These are phyloP conservation scores for Harpagoxenus sublaevis DNA, from an alignment of 2,888 invertebrate genomes.

Conservation along the genomic window DNA sequence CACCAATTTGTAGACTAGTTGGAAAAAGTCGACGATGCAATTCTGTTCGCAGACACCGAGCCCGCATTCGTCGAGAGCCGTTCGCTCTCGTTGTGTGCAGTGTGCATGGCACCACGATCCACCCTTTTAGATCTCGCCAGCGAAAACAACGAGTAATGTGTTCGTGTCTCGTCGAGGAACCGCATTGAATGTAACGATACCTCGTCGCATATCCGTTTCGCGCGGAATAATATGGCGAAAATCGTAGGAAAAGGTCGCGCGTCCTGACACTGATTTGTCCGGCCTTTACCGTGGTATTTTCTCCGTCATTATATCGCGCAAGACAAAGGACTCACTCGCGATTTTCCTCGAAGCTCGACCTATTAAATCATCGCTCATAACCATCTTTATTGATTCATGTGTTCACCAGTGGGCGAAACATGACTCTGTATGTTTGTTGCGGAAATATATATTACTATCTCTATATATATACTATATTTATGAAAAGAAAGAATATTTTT, in stretches of 20 bases:
- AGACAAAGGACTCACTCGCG: slow-evolving; percentile 55
- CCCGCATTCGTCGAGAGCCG: slow-evolving; percentile 32
- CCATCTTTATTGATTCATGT: background rate
- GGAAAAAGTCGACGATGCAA: slow-evolving; percentile 48
- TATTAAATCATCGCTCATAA: slow-evolving; percentile 44
- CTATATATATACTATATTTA: background rate
- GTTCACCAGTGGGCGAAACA: slow-evolving; percentile 4
- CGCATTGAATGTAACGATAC: slow-evolving; percentile 58
- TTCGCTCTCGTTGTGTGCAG: slow-evolving; percentile 39
- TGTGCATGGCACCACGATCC: slow-evolving; percentile 7
- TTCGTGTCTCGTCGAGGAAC: slow-evolving; percentile 58
- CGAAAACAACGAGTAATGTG: slow-evolving; percentile 58
- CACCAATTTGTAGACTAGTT: slow-evolving; percentile 42
- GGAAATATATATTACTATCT: background rate
- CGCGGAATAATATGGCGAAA: slow-evolving; percentile 57
- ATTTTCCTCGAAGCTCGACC: slow-evolving; percentile 43
- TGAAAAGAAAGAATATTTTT: background rate
- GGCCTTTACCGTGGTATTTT: slow-evolving; percentile 32
- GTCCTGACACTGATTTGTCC: slow-evolving; percentile 1
- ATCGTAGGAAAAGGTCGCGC: slow-evolving; percentile 19
- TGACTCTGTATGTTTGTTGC: background rate
- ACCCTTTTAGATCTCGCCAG: slow-evolving; percentile 39
- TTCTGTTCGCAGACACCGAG: slow-evolving; percentile 26
- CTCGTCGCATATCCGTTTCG: slow-evolving; percentile 61
- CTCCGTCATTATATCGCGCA: slow-evolving; percentile 57